phyloP scores from a whole-genome alignment of 2,113 vertebrate genomes.

The Hypomesus transpacificus region DNA sequence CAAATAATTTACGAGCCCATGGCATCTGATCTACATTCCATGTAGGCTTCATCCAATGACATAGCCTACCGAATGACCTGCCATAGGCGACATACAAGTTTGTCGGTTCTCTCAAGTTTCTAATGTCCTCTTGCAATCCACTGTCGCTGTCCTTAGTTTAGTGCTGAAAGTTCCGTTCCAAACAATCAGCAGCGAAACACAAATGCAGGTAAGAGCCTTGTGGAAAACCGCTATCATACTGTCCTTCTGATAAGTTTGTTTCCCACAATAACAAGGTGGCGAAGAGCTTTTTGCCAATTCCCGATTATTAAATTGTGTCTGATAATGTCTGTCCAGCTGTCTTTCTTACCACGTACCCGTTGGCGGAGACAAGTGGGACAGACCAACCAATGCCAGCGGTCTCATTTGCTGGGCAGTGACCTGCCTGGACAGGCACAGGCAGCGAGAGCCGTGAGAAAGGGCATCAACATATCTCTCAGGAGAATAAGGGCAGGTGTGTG shows the following conservation, averaged over 20 bases:
- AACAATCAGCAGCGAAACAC: not conserved
- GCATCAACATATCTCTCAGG: constrained; percentile 15
- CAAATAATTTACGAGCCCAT: too few species aligned
- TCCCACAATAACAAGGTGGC: not conserved
- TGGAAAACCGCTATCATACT: not conserved
- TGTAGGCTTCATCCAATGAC: too few species aligned
- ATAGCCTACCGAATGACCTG: too few species aligned
- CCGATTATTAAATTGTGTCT: not conserved
- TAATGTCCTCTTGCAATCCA: not conserved
- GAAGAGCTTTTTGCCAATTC: not conserved
- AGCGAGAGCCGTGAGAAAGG: constrained; percentile 17
- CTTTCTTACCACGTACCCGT: not conserved
- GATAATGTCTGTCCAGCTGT: constrained; percentile 11
- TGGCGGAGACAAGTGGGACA: constrained; percentile 32
- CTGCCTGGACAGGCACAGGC: constrained; percentile 43
- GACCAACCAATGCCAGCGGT: constrained; percentile 42
- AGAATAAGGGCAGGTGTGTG: constrained; percentile 36
- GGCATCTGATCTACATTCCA: too few species aligned
- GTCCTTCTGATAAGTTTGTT: not conserved
- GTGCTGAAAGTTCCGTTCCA: not conserved
- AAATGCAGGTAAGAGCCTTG: not conserved
- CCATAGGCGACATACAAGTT: not conserved
- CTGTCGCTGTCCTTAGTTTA: not conserved
- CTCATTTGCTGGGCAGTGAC: constrained; percentile 25
- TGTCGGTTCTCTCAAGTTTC: not conserved